Conservation (phyloP, 1,140 invertebrate genomes). For the Ceratina australensis region DNA sequence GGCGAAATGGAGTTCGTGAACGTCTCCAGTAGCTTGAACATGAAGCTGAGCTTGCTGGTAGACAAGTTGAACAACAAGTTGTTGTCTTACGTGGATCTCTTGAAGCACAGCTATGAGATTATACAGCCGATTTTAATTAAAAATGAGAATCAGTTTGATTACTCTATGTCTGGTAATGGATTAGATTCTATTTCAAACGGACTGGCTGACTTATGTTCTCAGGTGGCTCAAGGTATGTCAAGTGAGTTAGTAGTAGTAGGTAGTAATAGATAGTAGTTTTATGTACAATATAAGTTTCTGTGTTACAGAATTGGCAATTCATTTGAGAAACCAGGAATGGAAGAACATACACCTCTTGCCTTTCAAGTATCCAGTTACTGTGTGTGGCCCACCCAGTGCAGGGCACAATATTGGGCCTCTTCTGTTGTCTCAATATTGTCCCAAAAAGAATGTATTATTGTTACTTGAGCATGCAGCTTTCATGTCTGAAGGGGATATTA, state of each 20-base stretch:
- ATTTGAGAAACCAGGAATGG: slow-evolving; percentile 70
- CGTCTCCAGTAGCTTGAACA: slow-evolving; percentile 60
- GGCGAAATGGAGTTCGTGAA: slow-evolving; percentile 72
- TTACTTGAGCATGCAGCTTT: slow-evolving; percentile 72
- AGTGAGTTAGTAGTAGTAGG: neutral
- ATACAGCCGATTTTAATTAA: slow-evolving; percentile 68
- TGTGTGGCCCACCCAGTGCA: slow-evolving; percentile 74
- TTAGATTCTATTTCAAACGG: slow-evolving; percentile 56
- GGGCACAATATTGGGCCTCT: slow-evolving; percentile 75
- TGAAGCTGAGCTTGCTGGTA: slow-evolving; percentile 62
- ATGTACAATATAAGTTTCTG: slow-evolving; percentile 20
- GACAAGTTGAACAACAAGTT: slow-evolving; percentile 73
- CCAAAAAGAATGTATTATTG: slow-evolving; percentile 74
- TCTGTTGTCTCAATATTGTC: slow-evolving; percentile 73
- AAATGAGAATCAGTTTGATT: slow-evolving; percentile 53
- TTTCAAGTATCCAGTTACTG: slow-evolving; percentile 69
- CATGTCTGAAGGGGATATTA: slow-evolving; percentile 75
- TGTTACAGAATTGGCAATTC: slow-evolving; percentile 67
- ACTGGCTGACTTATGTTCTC: slow-evolving; percentile 68
- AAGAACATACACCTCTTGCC: slow-evolving; percentile 75
- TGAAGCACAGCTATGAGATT: slow-evolving; percentile 66
- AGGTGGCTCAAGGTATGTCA: slow-evolving; percentile 69
- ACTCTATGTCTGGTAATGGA: slow-evolving; percentile 46
- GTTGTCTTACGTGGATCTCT: slow-evolving; percentile 63
- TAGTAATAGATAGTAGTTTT: neutral